A percentile compares a stretch with the other conserved stretches of the same genome.
Conservation (phyloP, 2,888 invertebrate genomes). For the Crocallis elinguaria region DNA sequence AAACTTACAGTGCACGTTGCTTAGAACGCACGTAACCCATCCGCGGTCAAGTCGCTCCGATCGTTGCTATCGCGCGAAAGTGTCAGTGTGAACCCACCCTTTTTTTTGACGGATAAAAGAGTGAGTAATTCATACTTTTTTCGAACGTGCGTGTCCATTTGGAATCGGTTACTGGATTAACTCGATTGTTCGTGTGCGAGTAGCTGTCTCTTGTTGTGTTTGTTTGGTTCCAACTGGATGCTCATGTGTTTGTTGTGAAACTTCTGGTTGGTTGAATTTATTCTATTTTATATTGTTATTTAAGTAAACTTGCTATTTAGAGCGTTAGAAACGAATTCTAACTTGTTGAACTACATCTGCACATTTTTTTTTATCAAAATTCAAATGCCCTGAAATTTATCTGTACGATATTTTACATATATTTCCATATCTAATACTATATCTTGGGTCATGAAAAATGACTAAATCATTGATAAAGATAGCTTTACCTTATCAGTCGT, state of each 20-base stretch:
- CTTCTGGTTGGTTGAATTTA: slow-evolving; percentile 9
- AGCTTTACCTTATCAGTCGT: slow-evolving; percentile 1
- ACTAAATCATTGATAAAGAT: slow-evolving; percentile 13
- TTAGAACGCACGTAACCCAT: slow-evolving; percentile 58
- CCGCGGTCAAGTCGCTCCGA: slow-evolving; percentile 35
- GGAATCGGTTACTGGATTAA: slow-evolving; percentile 51
- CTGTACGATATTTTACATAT: not conserved
- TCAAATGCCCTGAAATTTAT: not conserved
- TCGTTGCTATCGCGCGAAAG: slow-evolving; percentile 50
- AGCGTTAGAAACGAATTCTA: no score
- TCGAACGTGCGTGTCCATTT: slow-evolving; percentile 43
- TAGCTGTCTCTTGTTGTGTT: slow-evolving; percentile 40
- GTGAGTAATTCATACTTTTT: slow-evolving; percentile 59
- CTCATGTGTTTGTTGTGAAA: slow-evolving; percentile 26
- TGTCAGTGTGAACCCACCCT: slow-evolving; percentile 50
- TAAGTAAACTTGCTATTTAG: no score
- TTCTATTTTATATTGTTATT: not conserved
- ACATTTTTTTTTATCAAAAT: slow-evolving; percentile 4
- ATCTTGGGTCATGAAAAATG: slow-evolving; percentile 6
- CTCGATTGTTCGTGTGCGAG: slow-evolving; percentile 44
- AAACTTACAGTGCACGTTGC: slow-evolving; percentile 63
- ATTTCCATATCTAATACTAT: not conserved
- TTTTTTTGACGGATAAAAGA: slow-evolving; percentile 50
- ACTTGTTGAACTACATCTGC: no score
- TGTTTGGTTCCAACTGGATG: slow-evolving; percentile 51